phyloP scores from a whole-genome alignment of 2,888 invertebrate genomes.

The Cistogaster globosa region DNA sequence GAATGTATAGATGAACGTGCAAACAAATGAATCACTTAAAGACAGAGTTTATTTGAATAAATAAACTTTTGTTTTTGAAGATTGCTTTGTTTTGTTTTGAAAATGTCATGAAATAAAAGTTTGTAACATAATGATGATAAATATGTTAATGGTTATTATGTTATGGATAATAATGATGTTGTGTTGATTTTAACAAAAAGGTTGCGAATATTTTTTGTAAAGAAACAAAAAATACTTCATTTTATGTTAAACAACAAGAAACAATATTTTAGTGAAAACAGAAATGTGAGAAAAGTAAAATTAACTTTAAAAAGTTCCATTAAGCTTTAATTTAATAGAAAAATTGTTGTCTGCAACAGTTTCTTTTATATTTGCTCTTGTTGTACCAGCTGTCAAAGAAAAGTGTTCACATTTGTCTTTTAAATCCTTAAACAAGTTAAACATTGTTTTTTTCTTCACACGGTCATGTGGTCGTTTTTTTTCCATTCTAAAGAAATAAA shows the following conservation, averaged over 20 bases:
- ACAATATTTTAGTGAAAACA: not conserved
- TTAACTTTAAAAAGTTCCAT: conserved; percentile 4
- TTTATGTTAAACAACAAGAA: not conserved
- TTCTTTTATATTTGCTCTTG: not conserved
- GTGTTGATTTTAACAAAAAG: conserved; percentile 9
- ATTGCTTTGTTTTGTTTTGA: not conserved
- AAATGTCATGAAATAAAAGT: conserved; percentile 7
- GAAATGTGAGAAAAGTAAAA: not conserved
- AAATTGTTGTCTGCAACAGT: conserved; percentile 31
- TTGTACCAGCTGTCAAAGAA: not conserved
- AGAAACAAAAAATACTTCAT: conserved; percentile 33
- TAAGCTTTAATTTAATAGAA: conserved; percentile 20
- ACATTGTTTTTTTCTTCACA: not conserved
- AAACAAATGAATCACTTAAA: not conserved
- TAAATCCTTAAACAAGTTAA: conserved; percentile 42
- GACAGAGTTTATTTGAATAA: not conserved
- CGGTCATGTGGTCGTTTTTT: conserved; percentile 3
- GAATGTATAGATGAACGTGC: conserved; percentile 26
- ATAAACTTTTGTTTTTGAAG: no score
- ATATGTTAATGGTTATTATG: conserved; percentile 23
- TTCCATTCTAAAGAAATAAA: not conserved
- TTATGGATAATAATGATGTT: conserved; percentile 22
- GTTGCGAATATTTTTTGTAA: conserved; percentile 25
- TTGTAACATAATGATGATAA: conserved; percentile 16
- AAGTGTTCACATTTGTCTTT: conserved; percentile 58